These are phyloP conservation scores for Clanis bilineata DNA, from an alignment of 2,888 invertebrate species.

Conservation along the genomic window DNA sequence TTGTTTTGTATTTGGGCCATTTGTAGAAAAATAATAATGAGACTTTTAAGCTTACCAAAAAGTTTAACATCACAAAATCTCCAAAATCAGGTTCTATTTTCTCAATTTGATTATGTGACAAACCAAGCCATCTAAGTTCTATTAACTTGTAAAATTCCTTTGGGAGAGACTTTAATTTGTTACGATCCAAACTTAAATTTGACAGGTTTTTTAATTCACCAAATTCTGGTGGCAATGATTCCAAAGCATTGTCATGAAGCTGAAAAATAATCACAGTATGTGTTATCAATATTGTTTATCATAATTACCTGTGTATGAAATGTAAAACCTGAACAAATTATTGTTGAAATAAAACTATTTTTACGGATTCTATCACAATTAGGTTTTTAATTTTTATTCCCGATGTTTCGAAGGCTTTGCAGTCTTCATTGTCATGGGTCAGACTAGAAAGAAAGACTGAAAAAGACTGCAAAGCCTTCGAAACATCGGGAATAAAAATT, in stretches of 20 bases:
- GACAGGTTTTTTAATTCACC: conserved; percentile 85
- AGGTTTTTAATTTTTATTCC: too few species aligned
- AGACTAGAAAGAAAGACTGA: too few species aligned
- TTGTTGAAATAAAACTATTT: too few species aligned
- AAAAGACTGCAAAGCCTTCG: too few species aligned
- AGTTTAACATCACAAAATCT: conserved; percentile 88
- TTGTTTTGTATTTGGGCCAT: too few species aligned
- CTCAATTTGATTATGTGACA: conserved; percentile 88
- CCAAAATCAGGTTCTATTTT: conserved; percentile 87
- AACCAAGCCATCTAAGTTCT: conserved; percentile 86
- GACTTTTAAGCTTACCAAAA: conserved; percentile 74
- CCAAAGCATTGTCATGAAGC: conserved; percentile 93
- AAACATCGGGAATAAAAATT: too few species aligned
- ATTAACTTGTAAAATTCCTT: conserved; percentile 85
- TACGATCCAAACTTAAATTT: conserved; percentile 86
- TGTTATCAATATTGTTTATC: not conserved
- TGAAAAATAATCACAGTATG: conserved; percentile 54
- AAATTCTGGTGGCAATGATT: conserved; percentile 87
- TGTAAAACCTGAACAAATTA: too few species aligned
- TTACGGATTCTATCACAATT: too few species aligned
- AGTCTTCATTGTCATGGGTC: too few species aligned
- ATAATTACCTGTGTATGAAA: not conserved
- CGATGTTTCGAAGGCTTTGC: too few species aligned
- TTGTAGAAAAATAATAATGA: too few species aligned
- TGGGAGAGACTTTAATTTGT: conserved; percentile 85